Evolutionary conservation across 2,888 invertebrate genomes (phyloP), one percentile per base, ranked within the genome.

Genomic region (Carabus problematicus): DNA sequence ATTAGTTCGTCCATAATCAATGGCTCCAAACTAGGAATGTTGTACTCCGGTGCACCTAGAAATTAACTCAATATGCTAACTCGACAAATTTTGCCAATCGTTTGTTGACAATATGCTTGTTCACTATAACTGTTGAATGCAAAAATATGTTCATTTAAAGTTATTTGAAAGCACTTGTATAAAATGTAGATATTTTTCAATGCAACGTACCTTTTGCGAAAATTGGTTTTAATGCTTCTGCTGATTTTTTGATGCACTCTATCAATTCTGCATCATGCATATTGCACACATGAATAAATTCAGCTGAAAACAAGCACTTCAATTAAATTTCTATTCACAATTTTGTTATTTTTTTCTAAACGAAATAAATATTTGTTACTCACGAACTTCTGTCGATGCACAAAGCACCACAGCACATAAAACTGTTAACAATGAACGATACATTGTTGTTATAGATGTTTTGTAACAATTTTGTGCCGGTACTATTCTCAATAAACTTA

Each of bases 1-100:
- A 83, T 81, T 12, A 87, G 75, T 73, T 86, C 84, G 62, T 83
- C 79, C 71, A 86, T 77, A 4, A 81, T 61, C 41, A 87, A 77
- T 0, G 88, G 88, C 74, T 88, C 87, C 63, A 87, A 75, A 12
- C 84, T 81, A 0, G 87, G 87, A 67, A 88, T 83, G 49, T 84
- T 82, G 71, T 85, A 83, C 71, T 87, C 85, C 0, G 86, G 84
- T 8, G 85, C 82, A 19, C 85, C 82, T 82, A 70, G 16, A 59
- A 49, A 60, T 12, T n/a, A 8, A 39, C 14, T 39, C 56, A 56
- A n/a, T 29, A 54, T 18, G 3, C 3, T 54, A 16, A 54, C 9
- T 9, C 2, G 8, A 49, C 12, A 11, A 8, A 49, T 18, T 47
- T 19, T 41, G 42, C 11, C 11, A 12, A 43, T 61, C n/a, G n/a